Base-by-base conservation (phyloP, 2,797 vertebrate species). In the Heterohyrax brucei region DNA sequence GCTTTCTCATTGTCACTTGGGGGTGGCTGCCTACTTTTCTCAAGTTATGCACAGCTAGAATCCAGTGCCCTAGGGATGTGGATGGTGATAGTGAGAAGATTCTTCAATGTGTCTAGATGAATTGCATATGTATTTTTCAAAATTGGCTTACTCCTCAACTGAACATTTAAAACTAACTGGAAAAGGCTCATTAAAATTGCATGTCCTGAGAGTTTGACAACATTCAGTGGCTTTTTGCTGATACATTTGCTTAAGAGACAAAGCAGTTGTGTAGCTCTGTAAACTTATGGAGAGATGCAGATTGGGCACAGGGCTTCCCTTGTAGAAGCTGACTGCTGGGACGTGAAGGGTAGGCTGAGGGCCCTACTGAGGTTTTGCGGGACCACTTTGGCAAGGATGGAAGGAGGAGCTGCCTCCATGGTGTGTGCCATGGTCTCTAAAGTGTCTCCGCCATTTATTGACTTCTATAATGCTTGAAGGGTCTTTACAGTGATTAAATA, bases 121-220 rank as follows among this genome's bases (percentile, higher is more conserved):
- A 75, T 30, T 1, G 16, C 62, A 21, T 22, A 48, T 73, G 7
- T 33, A 18, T 19, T 39, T 66, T 87, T 14, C 16, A 64, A 93
- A 93, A 77, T 39, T 73, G 30, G 24, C 89, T 91, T 68, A 78
- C 10, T 77, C 33, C 87, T 66, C 24, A 89, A n/a, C 26, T 75
- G 59, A 46, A 50, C 91, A 50, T 78, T 85, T 92, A 88, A 95
- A 94, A 78, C 26, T 79, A 82, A 64, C 26, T 33, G 85, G 85
- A 86, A 90, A 56, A 22, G 44, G 48, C 50, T 78, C 26, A 72
- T 91, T n/a, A 68, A 87, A 72, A 85, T n/a, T 83, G 7, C 76
- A 64, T 68, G 13, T 80, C 7, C 19, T 87, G 75, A 87, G 19
- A 2, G 8, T 70, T 5, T 85, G 75, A 28, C 26, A 87, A 76